Conservation (phyloP, 2,113 vertebrate species). For the Phodopus roborovskii region DNA sequence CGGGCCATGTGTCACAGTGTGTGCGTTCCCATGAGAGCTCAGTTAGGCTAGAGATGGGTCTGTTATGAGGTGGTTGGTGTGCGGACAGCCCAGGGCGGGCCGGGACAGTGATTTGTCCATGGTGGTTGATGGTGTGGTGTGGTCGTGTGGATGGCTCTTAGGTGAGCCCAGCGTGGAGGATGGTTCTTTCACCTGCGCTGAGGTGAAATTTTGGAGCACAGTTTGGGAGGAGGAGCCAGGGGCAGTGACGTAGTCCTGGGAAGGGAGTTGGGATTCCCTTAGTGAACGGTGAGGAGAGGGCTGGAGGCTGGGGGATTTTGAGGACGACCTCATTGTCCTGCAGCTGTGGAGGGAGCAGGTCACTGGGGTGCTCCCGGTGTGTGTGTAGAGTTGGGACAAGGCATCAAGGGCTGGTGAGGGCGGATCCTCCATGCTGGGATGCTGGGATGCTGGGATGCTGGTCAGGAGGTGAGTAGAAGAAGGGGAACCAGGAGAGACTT, state of each 20-base stretch:
- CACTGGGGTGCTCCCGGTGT: neutral
- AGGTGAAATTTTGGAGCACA: neutral
- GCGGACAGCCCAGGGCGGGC: neutral
- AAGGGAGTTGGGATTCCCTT: neutral
- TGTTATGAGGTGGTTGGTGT: neutral
- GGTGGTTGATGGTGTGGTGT: neutral
- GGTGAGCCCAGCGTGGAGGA: neutral
- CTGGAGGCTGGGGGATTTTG: neutral
- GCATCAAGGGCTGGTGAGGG: neutral
- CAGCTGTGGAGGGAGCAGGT: neutral
- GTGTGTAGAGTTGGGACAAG: neutral
- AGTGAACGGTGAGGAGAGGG: neutral
- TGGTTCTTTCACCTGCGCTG: neutral
- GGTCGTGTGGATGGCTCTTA: neutral
- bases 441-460: neutral
- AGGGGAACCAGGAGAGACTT: neutral
- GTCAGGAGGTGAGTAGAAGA: neutral
- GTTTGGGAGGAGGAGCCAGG: slow-evolving; percentile 3
- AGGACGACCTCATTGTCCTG: neutral
- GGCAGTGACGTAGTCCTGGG: neutral
- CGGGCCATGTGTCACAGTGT: neutral
- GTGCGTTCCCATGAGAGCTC: neutral
- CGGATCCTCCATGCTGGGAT: neutral
- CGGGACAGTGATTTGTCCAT: neutral
- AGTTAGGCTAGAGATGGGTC: neutral